These are phyloP conservation scores for Xestia sexstrigata DNA, from an alignment of 2,888 invertebrate genomes.

Conservation along the genomic window DNA sequence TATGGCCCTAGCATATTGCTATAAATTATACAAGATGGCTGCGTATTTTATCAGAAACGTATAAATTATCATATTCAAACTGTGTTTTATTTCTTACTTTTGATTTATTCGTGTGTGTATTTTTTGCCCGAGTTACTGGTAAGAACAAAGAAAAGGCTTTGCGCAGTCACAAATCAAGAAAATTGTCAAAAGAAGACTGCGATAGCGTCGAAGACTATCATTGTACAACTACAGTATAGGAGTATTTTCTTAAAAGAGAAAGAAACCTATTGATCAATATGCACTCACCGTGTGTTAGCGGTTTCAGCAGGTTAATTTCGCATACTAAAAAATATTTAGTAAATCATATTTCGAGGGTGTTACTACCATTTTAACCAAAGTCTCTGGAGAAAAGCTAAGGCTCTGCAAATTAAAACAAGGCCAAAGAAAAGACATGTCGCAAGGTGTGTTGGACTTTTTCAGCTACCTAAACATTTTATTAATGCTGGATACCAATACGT, in stretches of 20 bases:
- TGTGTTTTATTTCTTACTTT: conserved; percentile 24
- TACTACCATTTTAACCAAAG: too few relatives aligned
- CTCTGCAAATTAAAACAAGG: too few relatives aligned
- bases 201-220: neutral
- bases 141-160: conserved; percentile 2
- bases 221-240: neutral
- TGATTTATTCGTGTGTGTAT: conserved; percentile 22
- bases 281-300: neutral
- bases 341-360: too few relatives aligned
- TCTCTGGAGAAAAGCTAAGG: too few relatives aligned
- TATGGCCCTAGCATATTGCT: conserved; percentile 27
- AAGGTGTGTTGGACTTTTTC: too few relatives aligned
- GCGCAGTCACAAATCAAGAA: conserved; percentile 9
- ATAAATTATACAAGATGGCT: conserved; percentile 21
- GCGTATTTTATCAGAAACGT: conserved; percentile 34
- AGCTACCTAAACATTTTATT: too few relatives aligned
- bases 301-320: neutral
- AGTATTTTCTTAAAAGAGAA: neutral
- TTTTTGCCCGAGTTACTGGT: neutral
- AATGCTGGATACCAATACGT: too few relatives aligned
- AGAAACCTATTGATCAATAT: neutral
- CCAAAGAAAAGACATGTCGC: too few relatives aligned
- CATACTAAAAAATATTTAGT: too few relatives aligned
- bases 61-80: conserved; percentile 36
- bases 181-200: neutral